Evolutionary conservation across 1,140 invertebrate species (phyloP).

Genomic region (Drosophila yakuba): DNA sequence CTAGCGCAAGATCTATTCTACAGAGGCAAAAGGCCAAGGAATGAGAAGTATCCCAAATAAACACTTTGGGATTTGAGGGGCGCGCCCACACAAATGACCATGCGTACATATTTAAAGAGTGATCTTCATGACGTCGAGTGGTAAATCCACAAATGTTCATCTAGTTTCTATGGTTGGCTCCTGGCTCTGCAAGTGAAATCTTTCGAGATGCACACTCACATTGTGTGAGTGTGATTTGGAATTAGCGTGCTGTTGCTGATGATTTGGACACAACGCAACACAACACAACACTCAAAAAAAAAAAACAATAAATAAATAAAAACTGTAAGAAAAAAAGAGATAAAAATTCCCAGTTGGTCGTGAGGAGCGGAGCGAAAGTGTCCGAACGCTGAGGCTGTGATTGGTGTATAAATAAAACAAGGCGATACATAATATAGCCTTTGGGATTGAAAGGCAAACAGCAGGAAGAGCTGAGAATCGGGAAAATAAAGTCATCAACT

Average conservation of each 20-base stretch:
- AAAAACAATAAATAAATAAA: slow-evolving; percentile 2
- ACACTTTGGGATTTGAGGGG: slow-evolving; percentile 13
- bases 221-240: slow-evolving; percentile 12
- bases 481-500: slow-evolving; percentile 27
- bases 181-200: not conserved
- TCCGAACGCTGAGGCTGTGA: not conserved
- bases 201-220: not conserved
- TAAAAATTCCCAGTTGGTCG: not conserved
- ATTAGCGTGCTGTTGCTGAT: slow-evolving; percentile 20
- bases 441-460: not conserved
- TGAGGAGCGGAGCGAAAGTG: slow-evolving; percentile 18
- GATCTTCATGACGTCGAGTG: slow-evolving; percentile 5
- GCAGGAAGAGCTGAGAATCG: slow-evolving; percentile 2
- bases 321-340: not conserved
- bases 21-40: not conserved
- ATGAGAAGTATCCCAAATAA: slow-evolving; percentile 7
- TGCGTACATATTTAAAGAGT: not conserved
- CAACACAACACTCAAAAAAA: no score
- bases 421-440: not conserved
- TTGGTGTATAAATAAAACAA: slow-evolving; percentile 14
- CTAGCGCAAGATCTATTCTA: not conserved
- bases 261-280: slow-evolving; percentile 5
- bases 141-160: slow-evolving; percentile 10
- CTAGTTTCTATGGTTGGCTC: slow-evolving; percentile 17
- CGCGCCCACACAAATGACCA: slow-evolving; percentile 9